A percentile compares a stretch with the other conserved stretches of the same genome.
Evolutionary conservation across 2,797 vertebrate species (phyloP).

Genomic region (Girardinus metallicus): DNA sequence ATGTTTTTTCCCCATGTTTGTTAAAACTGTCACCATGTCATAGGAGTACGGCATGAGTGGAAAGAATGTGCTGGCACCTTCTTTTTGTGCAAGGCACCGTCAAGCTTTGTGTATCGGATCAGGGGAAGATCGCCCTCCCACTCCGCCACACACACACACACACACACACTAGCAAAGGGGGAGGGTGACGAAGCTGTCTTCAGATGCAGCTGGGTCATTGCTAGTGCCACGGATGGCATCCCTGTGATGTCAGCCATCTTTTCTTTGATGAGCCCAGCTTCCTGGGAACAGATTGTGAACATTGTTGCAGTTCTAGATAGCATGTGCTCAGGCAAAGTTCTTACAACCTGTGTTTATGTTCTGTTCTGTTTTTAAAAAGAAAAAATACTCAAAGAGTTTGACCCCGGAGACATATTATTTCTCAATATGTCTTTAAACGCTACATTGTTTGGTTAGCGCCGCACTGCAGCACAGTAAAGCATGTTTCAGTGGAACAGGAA

Average conservation of each 20-base stretch:
- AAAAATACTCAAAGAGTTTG: background rate
- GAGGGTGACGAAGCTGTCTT: slow-evolving; percentile 35
- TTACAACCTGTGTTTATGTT: background rate
- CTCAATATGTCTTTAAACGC: slow-evolving; percentile 3
- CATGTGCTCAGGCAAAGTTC: background rate
- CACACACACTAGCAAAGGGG: slow-evolving; percentile 26
- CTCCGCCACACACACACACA: no score
- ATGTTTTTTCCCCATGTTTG: no score
- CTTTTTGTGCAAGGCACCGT: background rate
- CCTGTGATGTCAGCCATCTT: slow-evolving; percentile 62
- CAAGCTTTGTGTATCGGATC: background rate
- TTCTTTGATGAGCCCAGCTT: slow-evolving; percentile 71
- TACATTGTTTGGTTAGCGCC: background rate
- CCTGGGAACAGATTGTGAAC: slow-evolving; percentile 53
- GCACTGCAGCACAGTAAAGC: background rate
- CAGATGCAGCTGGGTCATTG: slow-evolving; percentile 46
- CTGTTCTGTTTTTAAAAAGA: background rate
- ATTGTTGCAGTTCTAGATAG: slow-evolving; percentile 16
- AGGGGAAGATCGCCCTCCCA: background rate
- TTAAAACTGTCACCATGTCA: no score
- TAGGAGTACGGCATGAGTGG: no score
- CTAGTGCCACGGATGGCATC: slow-evolving; percentile 42
- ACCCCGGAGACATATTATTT: background rate
- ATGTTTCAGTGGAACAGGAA: background rate
- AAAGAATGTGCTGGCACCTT: no score